A percentile compares a stretch with the other conserved stretches of the same genome.
phyloP scores from a whole-genome alignment of 2,797 vertebrate species.

The Nannoperca australis region DNA sequence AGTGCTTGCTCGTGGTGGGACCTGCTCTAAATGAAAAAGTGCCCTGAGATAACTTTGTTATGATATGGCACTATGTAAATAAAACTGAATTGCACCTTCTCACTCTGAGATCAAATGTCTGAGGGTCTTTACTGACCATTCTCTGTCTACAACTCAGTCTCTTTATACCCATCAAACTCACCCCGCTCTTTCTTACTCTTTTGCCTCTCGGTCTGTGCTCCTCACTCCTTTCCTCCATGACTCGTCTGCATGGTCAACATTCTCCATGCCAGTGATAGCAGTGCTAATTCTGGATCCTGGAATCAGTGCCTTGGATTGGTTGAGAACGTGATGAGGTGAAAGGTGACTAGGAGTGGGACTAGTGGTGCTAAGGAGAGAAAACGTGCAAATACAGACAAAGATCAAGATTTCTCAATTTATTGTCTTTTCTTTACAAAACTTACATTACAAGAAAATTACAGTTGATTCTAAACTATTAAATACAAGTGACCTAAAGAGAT shows the following conservation, averaged over 20 bases:
- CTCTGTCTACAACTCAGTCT: constrained; percentile 6
- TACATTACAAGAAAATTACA: not conserved
- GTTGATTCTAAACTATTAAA: not conserved
- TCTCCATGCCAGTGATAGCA: constrained; percentile 75
- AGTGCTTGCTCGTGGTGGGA: too few relatives aligned
- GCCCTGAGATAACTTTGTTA: too few relatives aligned
- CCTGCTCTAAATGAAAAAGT: too few relatives aligned
- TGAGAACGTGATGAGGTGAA: constrained; percentile 58
- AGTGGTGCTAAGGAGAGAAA: constrained; percentile 27
- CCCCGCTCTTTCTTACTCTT: not conserved
- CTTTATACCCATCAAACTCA: not conserved
- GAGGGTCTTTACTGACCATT: constrained; percentile 4
- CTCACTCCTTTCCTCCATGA: constrained; percentile 31
- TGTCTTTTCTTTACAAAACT: not conserved
- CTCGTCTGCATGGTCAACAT: constrained; percentile 58
- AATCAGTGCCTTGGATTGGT: constrained; percentile 52
- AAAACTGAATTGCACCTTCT: too few relatives aligned
- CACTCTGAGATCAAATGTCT: not conserved
- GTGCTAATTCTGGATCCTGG: constrained; percentile 76
- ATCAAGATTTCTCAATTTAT: not conserved
- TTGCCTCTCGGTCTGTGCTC: constrained; percentile 11
- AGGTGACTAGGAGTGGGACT: constrained; percentile 37
- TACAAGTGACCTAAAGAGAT: not conserved
- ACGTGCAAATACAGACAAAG: not conserved
- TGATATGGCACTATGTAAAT: too few relatives aligned